Base-by-base conservation (phyloP, 1,140 invertebrate genomes). In the Ptiloglossa arizonensis region DNA sequence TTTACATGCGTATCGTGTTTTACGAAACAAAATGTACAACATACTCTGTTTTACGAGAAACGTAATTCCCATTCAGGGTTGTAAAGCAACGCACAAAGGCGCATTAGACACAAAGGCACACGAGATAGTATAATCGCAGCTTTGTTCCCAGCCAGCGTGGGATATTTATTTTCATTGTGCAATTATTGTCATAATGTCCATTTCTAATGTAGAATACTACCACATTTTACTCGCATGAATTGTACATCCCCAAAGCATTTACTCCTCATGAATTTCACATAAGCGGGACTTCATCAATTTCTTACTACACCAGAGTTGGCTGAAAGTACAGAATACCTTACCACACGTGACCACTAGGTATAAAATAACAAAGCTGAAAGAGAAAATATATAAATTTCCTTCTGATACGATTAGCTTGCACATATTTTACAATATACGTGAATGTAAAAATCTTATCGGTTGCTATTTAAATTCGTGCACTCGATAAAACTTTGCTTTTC, bases 131-230 rank as follows among this genome's bases (percentile, higher is more conserved):
- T 71, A 62, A 62, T 62, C 69, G 29, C 17, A 41, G 59, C 70
- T 73, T 38, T 63, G 70, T 64, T 35, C 24, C 46, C 24, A 38
- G 46, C 32, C 29, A 48, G 17, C 59, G 11, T 2, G 35, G 24
- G 32, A 64, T 64, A 73, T 73, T 73, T 73, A 73, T 48, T 71
- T 71, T 71, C 69, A 35, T 71, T 48, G 69, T 17, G 35, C 69
- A 71, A 71, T 71, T 71, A 71, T 57, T 60, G 29, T 54, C 50
- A 6, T 48, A 71, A 48, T 48, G 41, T 71, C 29, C 56, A 48
- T 32, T 60, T 24, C 35, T 60, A 59, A 59, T 46, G 38, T 27
- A 1, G 1, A 60, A 70, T 46, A 38, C n/a, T 44, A 29, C 24
- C 17, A 17, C 38, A 50, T 44, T 57, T 57, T 57, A 44, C 35